Conservation (phyloP, 2,797 vertebrate genomes). For the Pangasius larnaudii region DNA sequence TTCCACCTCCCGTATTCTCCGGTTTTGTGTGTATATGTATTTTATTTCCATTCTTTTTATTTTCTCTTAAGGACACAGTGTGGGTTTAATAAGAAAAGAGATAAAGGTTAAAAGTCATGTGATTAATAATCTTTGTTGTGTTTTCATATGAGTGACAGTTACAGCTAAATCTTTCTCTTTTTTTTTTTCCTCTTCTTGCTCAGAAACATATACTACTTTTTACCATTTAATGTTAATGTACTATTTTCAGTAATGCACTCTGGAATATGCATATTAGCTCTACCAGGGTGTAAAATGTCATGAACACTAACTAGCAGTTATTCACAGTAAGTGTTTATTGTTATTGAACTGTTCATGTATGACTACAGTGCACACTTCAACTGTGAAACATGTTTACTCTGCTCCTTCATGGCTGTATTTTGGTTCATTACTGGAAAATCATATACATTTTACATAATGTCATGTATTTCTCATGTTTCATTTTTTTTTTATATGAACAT, state of each 20-base stretch:
- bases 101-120: conserved; percentile 22
- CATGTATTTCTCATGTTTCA: not conserved
- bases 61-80: conserved; percentile 49
- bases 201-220: not conserved
- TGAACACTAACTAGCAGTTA: too few relatives aligned
- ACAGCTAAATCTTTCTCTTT: too few relatives aligned
- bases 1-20: conserved; percentile 58
- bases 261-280: not conserved
- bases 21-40: conserved; percentile 36
- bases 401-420: not conserved
- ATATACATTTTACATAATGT: not conserved
- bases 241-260: not conserved
- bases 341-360: too few relatives aligned
- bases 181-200: too few relatives aligned
- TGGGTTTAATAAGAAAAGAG: conserved; percentile 36
- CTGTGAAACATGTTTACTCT: not conserved
- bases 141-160: not conserved
- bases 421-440: not conserved
- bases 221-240: not conserved
- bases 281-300: not conserved
- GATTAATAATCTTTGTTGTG: not conserved
- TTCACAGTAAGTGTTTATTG: too few relatives aligned
- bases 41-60: conserved; percentile 31
- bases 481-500: not conserved
- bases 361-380: too few relatives aligned